These are phyloP conservation scores for Hucho hucho DNA, from an alignment of 2,113 vertebrate species.

Conservation along the genomic window DNA sequence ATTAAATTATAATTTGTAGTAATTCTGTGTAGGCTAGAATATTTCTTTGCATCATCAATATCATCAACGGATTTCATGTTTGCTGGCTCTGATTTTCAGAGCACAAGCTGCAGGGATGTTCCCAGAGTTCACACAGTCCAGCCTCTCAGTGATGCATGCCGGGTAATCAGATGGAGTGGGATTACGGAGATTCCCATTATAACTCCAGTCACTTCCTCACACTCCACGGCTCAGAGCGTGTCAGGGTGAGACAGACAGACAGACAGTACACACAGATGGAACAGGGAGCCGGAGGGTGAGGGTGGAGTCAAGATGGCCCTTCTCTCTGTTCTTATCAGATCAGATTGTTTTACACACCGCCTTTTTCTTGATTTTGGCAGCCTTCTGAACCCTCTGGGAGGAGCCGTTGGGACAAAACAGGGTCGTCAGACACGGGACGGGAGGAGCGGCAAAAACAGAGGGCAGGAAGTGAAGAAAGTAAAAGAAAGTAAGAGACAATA, in stretches of 20 bases:
- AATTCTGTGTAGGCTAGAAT: background rate
- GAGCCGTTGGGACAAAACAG: slow-evolving; percentile 60
- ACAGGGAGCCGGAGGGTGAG: slow-evolving; percentile 39
- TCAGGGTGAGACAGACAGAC: background rate
- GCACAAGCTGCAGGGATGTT: background rate
- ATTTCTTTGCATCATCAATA: too few relatives aligned
- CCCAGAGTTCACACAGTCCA: background rate
- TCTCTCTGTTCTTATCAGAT: slow-evolving; percentile 36
- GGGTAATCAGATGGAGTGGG: background rate
- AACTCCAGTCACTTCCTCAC: background rate
- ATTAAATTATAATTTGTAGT: background rate
- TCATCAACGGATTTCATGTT: too few relatives aligned
- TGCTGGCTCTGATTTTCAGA: background rate
- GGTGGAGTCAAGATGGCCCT: slow-evolving; percentile 44
- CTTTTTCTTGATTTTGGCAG: slow-evolving; percentile 99
- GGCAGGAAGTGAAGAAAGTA: slow-evolving; percentile 64
- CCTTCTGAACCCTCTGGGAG: slow-evolving; percentile 98
- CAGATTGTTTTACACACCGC: slow-evolving; percentile 87
- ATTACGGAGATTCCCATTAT: background rate
- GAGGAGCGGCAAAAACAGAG: slow-evolving; percentile 58
- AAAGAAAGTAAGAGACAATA: slow-evolving; percentile 60
- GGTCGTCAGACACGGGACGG: slow-evolving; percentile 65
- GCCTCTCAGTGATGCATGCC: background rate
- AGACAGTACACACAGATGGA: slow-evolving; percentile 25
- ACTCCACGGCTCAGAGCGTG: background rate